These are phyloP conservation scores for Galeopterus variegatus DNA, from an alignment of 2,113 vertebrate genomes.

Conservation along the genomic window DNA sequence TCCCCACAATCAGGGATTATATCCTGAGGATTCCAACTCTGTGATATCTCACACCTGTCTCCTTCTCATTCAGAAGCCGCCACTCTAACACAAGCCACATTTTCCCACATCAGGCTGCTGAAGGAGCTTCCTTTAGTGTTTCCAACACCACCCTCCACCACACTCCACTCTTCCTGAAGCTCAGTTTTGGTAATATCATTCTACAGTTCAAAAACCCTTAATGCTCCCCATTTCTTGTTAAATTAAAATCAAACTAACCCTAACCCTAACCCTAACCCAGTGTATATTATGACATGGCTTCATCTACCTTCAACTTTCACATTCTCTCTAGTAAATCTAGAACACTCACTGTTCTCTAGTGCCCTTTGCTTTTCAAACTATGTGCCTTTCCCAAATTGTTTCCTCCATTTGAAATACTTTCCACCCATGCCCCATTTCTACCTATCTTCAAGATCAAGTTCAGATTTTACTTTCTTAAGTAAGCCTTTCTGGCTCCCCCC, in stretches of 20 bases:
- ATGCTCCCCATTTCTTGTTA: background rate
- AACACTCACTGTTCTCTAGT: background rate
- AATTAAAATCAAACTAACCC: constrained; percentile 43
- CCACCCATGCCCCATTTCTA: background rate
- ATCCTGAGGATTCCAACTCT: background rate
- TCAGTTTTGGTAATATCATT: background rate
- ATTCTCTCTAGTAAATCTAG: background rate
- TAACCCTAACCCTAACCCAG: no score
- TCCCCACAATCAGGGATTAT: background rate
- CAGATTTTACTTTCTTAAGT: background rate
- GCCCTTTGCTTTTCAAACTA: background rate
- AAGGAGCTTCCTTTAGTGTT: background rate
- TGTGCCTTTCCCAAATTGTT: background rate
- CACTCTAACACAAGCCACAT: no score
- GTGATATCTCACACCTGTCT: background rate
- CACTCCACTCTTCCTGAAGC: background rate
- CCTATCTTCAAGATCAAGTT: constrained; percentile 4
- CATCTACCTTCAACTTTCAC: background rate
- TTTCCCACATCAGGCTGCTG: background rate
- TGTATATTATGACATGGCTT: background rate
- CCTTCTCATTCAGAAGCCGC: background rate
- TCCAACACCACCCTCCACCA: background rate
- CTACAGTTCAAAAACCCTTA: background rate
- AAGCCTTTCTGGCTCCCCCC: background rate
- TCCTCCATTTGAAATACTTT: background rate